A percentile compares a stretch with the other conserved stretches of the same genome.
Evolutionary conservation across 2,888 invertebrate species (phyloP).

Genomic region (Acrobeloides nanus): DNA sequence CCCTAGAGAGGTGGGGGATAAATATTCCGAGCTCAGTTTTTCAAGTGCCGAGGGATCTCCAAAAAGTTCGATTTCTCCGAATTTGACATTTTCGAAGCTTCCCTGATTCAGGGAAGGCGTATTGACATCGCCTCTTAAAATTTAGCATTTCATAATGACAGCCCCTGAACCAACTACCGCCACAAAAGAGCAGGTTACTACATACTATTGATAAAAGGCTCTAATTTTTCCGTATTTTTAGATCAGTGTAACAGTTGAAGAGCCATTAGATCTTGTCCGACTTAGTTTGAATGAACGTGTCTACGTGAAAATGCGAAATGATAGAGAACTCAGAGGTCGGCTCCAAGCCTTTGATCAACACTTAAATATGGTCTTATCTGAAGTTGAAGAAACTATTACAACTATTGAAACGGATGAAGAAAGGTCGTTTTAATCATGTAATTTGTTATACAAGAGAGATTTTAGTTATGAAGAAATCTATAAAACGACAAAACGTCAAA

Average conservation of each 20-base stretch:
- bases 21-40: too few species aligned
- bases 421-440: slow-evolving; percentile 58
- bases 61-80: too few species aligned
- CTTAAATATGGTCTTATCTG: slow-evolving; percentile 84
- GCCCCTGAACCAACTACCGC: too few species aligned
- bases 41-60: too few species aligned
- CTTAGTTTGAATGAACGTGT: slow-evolving; percentile 95
- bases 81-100: too few species aligned
- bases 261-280: slow-evolving; percentile 90
- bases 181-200: too few species aligned
- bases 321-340: slow-evolving; percentile 66
- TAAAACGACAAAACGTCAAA: slow-evolving; percentile 58
- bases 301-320: slow-evolving; percentile 98
- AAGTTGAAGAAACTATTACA: slow-evolving; percentile 65
- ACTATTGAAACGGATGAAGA: slow-evolving; percentile 94
- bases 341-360: slow-evolving; percentile 94
- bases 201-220: neutral
- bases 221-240: slow-evolving; percentile 11
- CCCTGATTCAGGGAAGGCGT: too few species aligned
- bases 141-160: too few species aligned
- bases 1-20: too few species aligned
- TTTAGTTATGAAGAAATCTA: slow-evolving; percentile 99
- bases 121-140: too few species aligned
- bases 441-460: slow-evolving; percentile 71
- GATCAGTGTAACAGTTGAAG: slow-evolving; percentile 66